A percentile compares a stretch with the other conserved stretches of the same genome.
Conservation (phyloP, 2,888 invertebrate genomes). For the Drosophila acutilabella region DNA sequence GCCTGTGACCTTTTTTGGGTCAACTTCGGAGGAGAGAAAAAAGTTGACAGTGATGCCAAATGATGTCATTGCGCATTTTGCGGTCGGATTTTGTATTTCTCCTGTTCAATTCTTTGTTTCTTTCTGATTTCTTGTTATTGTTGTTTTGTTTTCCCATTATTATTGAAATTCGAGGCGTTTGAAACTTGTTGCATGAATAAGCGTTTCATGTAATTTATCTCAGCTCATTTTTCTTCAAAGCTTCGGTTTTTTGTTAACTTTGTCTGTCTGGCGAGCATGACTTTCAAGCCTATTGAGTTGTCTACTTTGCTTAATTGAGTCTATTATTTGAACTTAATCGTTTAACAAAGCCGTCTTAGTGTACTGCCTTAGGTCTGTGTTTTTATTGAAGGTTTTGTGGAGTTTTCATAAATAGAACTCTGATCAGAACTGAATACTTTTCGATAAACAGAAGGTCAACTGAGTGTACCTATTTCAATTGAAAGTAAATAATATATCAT, state of each 20-base stretch:
- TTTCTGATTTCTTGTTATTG: constrained; percentile 1
- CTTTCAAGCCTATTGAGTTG: constrained; percentile 71
- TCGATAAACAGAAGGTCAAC: too few species aligned
- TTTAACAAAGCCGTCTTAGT: constrained; percentile 56
- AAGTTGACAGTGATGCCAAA: constrained; percentile 77
- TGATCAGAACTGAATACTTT: too few species aligned
- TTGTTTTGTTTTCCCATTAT: constrained; percentile 16
- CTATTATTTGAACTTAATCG: constrained; percentile 76
- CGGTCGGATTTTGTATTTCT: constrained; percentile 51
- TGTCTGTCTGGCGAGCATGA: constrained; percentile 29
- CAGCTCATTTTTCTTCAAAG: constrained; percentile 41
- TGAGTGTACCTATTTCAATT: too few species aligned
- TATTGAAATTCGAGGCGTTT: constrained; percentile 48
- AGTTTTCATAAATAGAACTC: too few species aligned
- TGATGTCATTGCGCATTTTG: constrained; percentile 73
- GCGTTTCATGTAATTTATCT: constrained; percentile 64
- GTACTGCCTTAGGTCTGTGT: constrained; percentile 19
- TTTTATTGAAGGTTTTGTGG: constrained; percentile 22
- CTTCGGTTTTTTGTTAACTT: constrained; percentile 9
- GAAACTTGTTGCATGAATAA: constrained; percentile 67
- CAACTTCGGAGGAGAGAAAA: constrained; percentile 15
- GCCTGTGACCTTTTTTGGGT: constrained; percentile 57
- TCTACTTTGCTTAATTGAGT: constrained; percentile 77
- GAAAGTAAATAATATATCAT: too few species aligned
- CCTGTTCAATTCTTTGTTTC: constrained; percentile 37